These are phyloP conservation scores for Meiosimyza decipiens DNA, from an alignment of 2,888 invertebrate genomes.

Conservation along the genomic window DNA sequence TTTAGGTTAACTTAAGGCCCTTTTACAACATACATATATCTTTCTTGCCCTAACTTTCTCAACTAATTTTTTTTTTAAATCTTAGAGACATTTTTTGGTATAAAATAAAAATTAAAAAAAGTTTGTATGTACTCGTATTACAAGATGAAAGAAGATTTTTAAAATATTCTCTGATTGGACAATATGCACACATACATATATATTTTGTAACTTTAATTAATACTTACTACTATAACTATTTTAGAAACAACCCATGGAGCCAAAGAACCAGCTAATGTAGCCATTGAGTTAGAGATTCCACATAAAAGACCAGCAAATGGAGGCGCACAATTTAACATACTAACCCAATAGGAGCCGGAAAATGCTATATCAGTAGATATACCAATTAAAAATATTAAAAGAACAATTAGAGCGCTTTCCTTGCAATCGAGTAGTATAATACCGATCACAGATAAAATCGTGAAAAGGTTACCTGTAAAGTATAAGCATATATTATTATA, in stretches of 20 bases:
- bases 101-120: no score
- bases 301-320: slow-evolving; percentile 67
- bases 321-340: slow-evolving; percentile 67
- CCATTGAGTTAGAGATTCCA: slow-evolving; percentile 67
- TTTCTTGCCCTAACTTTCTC: no score
- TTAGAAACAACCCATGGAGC: slow-evolving; percentile 63
- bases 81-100: no score
- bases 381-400: slow-evolving; percentile 60
- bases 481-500: no score
- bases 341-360: slow-evolving; percentile 67
- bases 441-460: slow-evolving; percentile 51
- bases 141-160: no score
- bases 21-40: no score
- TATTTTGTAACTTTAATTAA: slow-evolving; percentile 12
- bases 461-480: slow-evolving; percentile 50
- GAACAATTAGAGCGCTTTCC: slow-evolving; percentile 58
- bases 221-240: slow-evolving; percentile 52
- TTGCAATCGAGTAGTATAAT: slow-evolving; percentile 61
- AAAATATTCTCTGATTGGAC: not conserved
- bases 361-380: slow-evolving; percentile 63
- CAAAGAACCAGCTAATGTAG: slow-evolving; percentile 65
- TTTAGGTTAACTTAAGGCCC: no score
- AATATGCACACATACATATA: not conserved
- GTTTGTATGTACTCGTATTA: no score
- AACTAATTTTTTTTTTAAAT: no score